Evolutionary conservation across 2,113 vertebrate species (phyloP).

Genomic region (Siniperca chuatsi): DNA sequence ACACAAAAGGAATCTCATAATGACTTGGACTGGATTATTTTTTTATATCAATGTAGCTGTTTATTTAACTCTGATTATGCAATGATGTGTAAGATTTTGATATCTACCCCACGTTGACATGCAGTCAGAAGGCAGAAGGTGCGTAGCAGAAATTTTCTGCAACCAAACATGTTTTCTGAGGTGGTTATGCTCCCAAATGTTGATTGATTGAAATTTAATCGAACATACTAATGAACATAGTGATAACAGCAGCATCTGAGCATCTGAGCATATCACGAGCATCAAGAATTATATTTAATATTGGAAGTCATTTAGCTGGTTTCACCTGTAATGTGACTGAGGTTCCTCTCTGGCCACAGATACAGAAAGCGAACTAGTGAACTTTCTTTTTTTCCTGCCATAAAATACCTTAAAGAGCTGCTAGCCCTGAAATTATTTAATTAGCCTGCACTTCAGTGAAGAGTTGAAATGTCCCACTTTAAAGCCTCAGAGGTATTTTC

Average conservation of each 20-base stretch:
- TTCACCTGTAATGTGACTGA: not conserved
- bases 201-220: not conserved
- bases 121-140: not conserved
- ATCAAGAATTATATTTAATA: not conserved
- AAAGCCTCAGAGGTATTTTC: conserved; percentile 2
- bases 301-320: not conserved
- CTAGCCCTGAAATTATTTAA: not conserved
- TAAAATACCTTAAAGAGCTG: not conserved
- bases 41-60: not conserved
- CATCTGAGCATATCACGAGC: not conserved
- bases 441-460: not conserved
- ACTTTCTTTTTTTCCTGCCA: not conserved
- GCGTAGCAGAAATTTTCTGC: too few relatives aligned
- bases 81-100: not conserved
- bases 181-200: not conserved
- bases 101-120: not conserved
- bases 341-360: not conserved
- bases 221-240: not conserved
- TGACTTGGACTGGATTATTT: not conserved
- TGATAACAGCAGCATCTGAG: too few relatives aligned
- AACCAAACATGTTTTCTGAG: not conserved
- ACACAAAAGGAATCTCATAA: conserved; percentile 2
- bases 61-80: not conserved
- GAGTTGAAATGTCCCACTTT: too few relatives aligned
- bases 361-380: not conserved